Evolutionary conservation across 2,113 vertebrate species (phyloP), one percentile per base, ranked within the genome.

Genomic region (Ictalurus punctatus): DNA sequence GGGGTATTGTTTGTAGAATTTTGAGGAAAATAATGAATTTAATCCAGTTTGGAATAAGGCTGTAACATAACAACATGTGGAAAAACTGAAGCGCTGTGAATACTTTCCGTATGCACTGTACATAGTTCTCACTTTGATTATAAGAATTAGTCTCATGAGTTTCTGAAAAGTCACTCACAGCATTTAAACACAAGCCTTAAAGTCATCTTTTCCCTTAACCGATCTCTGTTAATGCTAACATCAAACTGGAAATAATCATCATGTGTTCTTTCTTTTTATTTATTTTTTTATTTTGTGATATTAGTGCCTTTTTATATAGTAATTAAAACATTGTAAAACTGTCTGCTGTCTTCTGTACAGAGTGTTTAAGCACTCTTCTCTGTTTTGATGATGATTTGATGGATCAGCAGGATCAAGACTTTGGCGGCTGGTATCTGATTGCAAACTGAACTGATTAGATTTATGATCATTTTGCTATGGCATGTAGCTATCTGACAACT

Each of bases 251-350:
- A 48, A 25, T 27, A 52, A 27, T 16, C 27, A 52, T 13, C 23
- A 48, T 27, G 17, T 78, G 74, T 44, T 23, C 7, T 23, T 71
- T 71, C 27, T 69, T 17, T 37, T 21, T 30, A 80, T 58, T 82
- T 59, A 80, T 58, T 82, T 59, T 80, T 37, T 21, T 56, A 80
- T 58, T 82, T 59, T 80, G 78, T 80, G 12, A 54, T 54, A n/a
- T 9, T 30, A 30, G 3, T 79, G 1, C 10, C 19, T 44, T 23
- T 44, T 23, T 7, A 21, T 40, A 3, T 40, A 3, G 25, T 37
- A 10, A 73, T 19, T 37, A 2, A 37, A 37, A 1, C 17, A 8
- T 27, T 48, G 7, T 73, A 7, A 23, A 40, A 40, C 2, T n/a
- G 23, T 23, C 8, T 25, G 61, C 61, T 27, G 23, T 63, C 61